A percentile compares a stretch with the other conserved stretches of the same genome.
Evolutionary conservation across 2,888 invertebrate genomes (phyloP).

Genomic region (Hesperia comma): DNA sequence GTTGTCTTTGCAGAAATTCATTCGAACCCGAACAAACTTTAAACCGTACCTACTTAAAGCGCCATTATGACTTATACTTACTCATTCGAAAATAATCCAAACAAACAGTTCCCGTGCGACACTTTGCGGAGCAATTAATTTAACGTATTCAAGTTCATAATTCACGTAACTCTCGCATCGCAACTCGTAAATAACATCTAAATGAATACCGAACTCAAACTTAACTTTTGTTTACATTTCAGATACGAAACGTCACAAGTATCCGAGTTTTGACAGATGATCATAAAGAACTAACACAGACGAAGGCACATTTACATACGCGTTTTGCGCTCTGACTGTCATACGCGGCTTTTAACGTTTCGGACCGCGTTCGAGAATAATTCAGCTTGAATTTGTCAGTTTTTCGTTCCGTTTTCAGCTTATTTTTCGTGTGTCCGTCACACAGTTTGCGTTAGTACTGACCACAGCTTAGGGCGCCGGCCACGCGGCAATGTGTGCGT

Average conservation of each 20-base stretch:
- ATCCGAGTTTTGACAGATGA: conserved; percentile 80
- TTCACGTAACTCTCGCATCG: conserved; percentile 67
- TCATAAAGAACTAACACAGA: conserved; percentile 76
- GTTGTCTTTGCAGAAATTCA: neutral
- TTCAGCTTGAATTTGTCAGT: conserved; percentile 64
- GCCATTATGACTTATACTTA: conserved; percentile 73
- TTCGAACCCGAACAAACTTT: neutral
- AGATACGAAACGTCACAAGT: conserved; percentile 80
- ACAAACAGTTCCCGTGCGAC: conserved; percentile 57
- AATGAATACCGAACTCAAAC: conserved; percentile 61
- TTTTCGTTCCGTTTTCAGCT: conserved; percentile 79
- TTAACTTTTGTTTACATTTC: conserved; percentile 81
- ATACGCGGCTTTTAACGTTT: conserved; percentile 45
- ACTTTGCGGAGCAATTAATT: conserved; percentile 74
- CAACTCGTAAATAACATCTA: conserved; percentile 71
- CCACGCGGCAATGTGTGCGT: conserved; percentile 75
- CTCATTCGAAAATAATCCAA: conserved; percentile 78
- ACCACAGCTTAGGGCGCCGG: conserved; percentile 84
- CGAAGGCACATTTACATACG: conserved; percentile 77
- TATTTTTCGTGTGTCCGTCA: conserved; percentile 84
- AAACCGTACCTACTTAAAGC: conserved; percentile 2
- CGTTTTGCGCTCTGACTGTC: conserved; percentile 51
- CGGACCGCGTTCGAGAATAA: conserved; percentile 52
- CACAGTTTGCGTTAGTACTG: conserved; percentile 84
- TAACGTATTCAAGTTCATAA: conserved; percentile 77